Conservation (phyloP, 1,140 invertebrate species). For the Adoxophyes honmai region DNA sequence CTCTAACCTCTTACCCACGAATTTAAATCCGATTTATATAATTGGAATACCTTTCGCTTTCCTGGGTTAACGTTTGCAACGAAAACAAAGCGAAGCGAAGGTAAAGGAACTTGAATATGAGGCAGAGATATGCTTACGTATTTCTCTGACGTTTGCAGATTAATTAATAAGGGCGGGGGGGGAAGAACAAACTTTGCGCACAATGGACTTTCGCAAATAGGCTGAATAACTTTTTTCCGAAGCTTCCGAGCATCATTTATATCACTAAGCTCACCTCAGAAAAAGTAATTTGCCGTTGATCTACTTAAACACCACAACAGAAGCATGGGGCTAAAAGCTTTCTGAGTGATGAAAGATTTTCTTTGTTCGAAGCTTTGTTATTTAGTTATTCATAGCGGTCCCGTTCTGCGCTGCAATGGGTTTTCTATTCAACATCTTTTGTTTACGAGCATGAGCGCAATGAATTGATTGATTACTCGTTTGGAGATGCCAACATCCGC, state of each 20-base stretch:
- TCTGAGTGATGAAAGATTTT: not conserved
- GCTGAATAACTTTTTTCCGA: too few relatives aligned
- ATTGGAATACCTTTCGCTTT: not conserved
- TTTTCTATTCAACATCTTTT: not conserved
- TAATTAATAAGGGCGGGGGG: not conserved
- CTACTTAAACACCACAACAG: not conserved
- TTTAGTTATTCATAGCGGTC: not conserved
- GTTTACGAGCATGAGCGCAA: not conserved
- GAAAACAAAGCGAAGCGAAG: too few relatives aligned
- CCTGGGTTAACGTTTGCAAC: not conserved
- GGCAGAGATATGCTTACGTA: too few relatives aligned
- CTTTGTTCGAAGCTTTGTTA: not conserved
- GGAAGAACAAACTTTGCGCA: not conserved
- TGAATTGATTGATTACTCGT: constrained; percentile 12
- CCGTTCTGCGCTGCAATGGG: not conserved
- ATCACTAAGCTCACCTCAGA: not conserved
- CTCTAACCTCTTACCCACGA: not conserved
- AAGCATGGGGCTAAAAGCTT: constrained; percentile 1
- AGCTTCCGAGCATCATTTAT: constrained; percentile 10
- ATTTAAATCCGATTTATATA: constrained; percentile 5
- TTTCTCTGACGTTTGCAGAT: not conserved
- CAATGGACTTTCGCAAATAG: not conserved
- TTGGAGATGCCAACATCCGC: constrained; percentile 16
- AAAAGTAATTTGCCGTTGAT: constrained; percentile 8
- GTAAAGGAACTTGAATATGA: too few relatives aligned